phyloP scores from a whole-genome alignment of 1,140 invertebrate species.

The Halesus radiatus region DNA sequence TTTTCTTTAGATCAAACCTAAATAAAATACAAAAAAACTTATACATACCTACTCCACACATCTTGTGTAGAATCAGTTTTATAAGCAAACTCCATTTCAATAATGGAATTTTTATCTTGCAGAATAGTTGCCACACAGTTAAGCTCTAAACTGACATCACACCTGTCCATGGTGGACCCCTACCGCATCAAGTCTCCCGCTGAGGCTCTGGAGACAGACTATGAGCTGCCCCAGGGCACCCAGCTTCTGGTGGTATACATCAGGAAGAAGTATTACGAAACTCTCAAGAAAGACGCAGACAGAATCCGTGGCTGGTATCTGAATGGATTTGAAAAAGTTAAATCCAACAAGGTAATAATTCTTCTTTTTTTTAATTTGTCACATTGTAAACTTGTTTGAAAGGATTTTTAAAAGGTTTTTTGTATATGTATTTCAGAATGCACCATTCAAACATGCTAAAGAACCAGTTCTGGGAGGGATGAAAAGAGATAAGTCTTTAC shows the following conservation, averaged over 20 bases:
- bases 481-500: conserved; percentile 82
- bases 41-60: too few species aligned
- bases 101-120: conserved; percentile 58
- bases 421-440: conserved; percentile 45
- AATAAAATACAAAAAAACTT: too few species aligned
- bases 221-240: conserved; percentile 81
- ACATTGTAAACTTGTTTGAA: neutral
- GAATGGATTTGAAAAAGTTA: conserved; percentile 52
- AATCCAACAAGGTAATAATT: conserved; percentile 42
- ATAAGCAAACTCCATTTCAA: too few species aligned
- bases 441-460: conserved; percentile 57
- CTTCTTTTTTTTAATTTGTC: conserved; percentile 5
- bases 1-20: too few species aligned
- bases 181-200: conserved; percentile 84
- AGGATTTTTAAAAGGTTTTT: neutral
- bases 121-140: conserved; percentile 86
- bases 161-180: conserved; percentile 84
- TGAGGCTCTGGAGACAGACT: conserved; percentile 75
- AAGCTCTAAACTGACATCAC: conserved; percentile 80
- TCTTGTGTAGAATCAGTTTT: too few species aligned
- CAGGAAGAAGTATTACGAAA: conserved; percentile 73
- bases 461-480: conserved; percentile 66
- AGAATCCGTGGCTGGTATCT: conserved; percentile 53
- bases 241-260: conserved; percentile 85
- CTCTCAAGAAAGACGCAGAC: conserved; percentile 67